Conservation (phyloP, 2,113 vertebrate genomes). For the Syngnathoides biaculeatus region DNA sequence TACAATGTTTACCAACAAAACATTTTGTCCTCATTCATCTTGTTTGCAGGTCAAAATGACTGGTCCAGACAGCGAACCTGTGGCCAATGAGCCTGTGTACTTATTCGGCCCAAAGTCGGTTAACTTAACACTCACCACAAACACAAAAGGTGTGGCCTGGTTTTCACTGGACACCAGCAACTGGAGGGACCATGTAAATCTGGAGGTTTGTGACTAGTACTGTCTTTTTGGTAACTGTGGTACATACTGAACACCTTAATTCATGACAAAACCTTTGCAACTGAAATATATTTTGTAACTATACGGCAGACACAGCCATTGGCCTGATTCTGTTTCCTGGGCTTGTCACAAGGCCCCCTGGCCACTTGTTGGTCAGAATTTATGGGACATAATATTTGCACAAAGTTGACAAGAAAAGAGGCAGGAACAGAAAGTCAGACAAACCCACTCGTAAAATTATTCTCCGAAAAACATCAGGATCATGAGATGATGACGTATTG, state of each 20-base stretch:
- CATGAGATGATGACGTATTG: too few relatives aligned
- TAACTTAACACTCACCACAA: conserved; percentile 36
- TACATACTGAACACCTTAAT: not conserved
- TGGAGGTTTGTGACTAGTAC: conserved; percentile 51
- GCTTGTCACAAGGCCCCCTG: too few relatives aligned
- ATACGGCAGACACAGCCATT: too few relatives aligned
- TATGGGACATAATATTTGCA: too few relatives aligned
- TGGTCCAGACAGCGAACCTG: conserved; percentile 27
- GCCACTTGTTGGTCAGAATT: too few relatives aligned
- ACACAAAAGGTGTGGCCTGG: conserved; percentile 42
- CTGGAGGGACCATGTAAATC: conserved; percentile 22
- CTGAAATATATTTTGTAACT: too few relatives aligned
- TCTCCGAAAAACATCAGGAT: too few relatives aligned
- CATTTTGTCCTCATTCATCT: not conserved
- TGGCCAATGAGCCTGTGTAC: conserved; percentile 39
- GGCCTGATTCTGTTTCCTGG: too few relatives aligned
- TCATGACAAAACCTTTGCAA: too few relatives aligned
- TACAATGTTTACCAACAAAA: not conserved
- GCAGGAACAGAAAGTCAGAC: too few relatives aligned
- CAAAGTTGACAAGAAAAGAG: too few relatives aligned
- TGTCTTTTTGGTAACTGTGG: not conserved
- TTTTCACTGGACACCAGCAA: conserved; percentile 63
- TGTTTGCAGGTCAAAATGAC: conserved; percentile 58
- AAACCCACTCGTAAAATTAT: too few relatives aligned
- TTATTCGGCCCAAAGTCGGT: not conserved